phyloP scores from a whole-genome alignment of 2,797 vertebrate genomes.

The Trachurus trachurus region DNA sequence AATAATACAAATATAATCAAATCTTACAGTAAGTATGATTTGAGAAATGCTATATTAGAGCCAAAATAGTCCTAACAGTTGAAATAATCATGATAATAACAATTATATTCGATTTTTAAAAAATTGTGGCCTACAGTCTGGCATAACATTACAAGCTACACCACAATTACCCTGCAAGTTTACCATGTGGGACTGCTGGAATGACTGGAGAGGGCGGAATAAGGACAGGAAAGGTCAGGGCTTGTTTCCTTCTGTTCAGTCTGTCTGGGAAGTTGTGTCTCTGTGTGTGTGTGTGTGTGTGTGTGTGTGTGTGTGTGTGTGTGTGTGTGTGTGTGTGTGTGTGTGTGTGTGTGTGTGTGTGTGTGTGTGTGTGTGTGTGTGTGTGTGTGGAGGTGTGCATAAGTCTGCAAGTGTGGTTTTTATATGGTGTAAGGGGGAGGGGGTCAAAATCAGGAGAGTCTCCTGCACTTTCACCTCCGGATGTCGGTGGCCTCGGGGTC shows the following conservation, averaged over 20 bases:
- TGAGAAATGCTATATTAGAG: conserved; percentile 87
- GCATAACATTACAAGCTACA: conserved; percentile 91
- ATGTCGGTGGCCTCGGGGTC: conserved; percentile 91
- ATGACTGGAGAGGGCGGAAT: conserved; percentile 92
- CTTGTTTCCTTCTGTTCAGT: conserved; percentile 81
- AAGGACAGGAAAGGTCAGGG: conserved; percentile 74
- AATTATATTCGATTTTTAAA: conserved; percentile 71
- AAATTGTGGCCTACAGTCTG: conserved; percentile 81
- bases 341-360: conserved; percentile 2
- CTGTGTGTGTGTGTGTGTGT: conserved; percentile 18
- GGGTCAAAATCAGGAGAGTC: conserved; percentile 46
- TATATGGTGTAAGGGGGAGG: conserved; percentile 46
- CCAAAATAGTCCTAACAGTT: conserved; percentile 83
- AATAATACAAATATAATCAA: conserved; percentile 89
- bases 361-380: conserved; percentile 10
- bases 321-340: conserved; percentile 18
- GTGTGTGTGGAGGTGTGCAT: conserved; percentile 44
- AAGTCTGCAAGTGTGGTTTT: conserved; percentile 72
- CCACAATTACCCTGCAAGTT: conserved; percentile 91
- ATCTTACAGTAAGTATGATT: conserved; percentile 84
- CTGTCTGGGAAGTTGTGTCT: conserved; percentile 71
- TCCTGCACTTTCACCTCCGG: conserved; percentile 92
- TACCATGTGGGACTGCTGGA: conserved; percentile 95
- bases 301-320: conserved; percentile 14
- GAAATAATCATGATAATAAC: conserved; percentile 80